These are phyloP conservation scores for Hemibagrus guttatus DNA, from an alignment of 2,797 vertebrate species.

Conservation along the genomic window DNA sequence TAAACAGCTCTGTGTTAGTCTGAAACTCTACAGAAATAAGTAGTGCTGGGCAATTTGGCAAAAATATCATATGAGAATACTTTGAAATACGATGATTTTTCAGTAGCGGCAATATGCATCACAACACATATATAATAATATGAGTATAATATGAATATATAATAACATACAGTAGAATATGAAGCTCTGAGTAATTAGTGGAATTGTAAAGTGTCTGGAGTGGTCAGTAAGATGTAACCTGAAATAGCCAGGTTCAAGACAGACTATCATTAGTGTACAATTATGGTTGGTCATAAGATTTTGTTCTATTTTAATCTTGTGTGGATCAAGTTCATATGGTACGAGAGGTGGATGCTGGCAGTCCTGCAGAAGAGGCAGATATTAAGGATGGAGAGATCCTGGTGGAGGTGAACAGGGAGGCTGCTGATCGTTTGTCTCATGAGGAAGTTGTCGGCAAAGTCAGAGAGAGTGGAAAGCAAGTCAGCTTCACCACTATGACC, in stretches of 20 bases:
- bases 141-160: not conserved
- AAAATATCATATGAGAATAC: not conserved
- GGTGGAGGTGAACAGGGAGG: conserved; percentile 86
- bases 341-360: conserved; percentile 82
- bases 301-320: not conserved
- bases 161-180: not conserved
- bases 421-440: conserved; percentile 71
- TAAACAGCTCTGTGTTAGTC: too few species aligned
- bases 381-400: conserved; percentile 88
- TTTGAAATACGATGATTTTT: not conserved
- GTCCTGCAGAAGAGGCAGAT: conserved; percentile 82
- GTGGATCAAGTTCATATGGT: conserved; percentile 79
- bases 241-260: not conserved
- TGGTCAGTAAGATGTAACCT: not conserved
- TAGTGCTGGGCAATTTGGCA: not conserved
- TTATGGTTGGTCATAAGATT: not conserved
- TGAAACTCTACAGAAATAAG: not conserved
- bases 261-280: not conserved
- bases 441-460: conserved; percentile 82
- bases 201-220: not conserved
- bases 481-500: conserved; percentile 79
- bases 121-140: too few species aligned
- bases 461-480: conserved; percentile 67
- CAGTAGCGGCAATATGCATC: not conserved
- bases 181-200: not conserved